Conservation (phyloP, 2,797 vertebrate genomes). For the Dicrostonyx torquatus region DNA sequence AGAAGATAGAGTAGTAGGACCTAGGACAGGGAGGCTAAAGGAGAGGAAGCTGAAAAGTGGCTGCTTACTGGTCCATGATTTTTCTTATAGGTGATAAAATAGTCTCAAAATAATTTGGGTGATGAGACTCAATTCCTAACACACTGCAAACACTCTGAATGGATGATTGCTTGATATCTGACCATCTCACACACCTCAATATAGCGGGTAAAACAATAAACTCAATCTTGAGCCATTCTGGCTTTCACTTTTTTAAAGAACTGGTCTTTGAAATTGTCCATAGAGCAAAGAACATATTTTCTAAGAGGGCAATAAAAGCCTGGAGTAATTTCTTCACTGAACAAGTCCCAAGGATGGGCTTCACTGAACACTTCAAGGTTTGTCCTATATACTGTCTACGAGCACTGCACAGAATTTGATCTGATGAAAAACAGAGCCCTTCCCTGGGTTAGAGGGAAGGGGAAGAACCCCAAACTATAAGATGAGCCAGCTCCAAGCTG, state of each 20-base stretch:
- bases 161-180: not conserved
- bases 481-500: conserved; percentile 43
- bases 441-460: conserved; percentile 29
- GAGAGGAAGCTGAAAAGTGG: not conserved
- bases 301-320: not conserved
- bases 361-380: conserved; percentile 13
- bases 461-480: conserved; percentile 27
- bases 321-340: not conserved
- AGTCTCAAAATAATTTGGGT: not conserved
- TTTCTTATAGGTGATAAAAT: not conserved
- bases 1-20: not conserved
- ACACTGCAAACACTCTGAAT: not conserved
- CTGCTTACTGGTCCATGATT: not conserved
- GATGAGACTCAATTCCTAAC: not conserved
- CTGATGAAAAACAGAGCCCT: conserved; percentile 72
- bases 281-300: not conserved
- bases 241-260: not conserved
- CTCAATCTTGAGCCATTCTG: not conserved
- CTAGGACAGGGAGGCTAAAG: not conserved
- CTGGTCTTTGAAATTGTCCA: not conserved
- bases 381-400: not conserved
- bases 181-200: not conserved
- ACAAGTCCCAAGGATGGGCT: not conserved
- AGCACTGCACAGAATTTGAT: not conserved
- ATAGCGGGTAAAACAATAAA: not conserved